Conservation (phyloP, 2,797 vertebrate genomes). For the Mycteria americana region DNA sequence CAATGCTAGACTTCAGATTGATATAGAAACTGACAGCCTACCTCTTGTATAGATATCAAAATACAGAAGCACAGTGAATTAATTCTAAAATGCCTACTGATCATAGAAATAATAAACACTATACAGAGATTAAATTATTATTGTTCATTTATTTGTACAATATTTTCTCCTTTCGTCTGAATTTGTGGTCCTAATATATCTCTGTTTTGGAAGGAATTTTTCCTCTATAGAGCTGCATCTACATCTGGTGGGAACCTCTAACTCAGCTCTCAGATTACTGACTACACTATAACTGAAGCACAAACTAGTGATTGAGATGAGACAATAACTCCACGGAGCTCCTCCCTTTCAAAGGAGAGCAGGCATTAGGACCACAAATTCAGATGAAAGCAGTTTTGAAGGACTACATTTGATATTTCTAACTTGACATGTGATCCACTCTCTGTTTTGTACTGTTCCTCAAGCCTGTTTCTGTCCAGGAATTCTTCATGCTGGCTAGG, state of each 20-base stretch:
- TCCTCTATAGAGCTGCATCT: background rate
- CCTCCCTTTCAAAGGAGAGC: background rate
- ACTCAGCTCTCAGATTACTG: background rate
- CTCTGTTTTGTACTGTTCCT: background rate
- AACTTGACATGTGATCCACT: background rate
- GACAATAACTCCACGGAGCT: background rate
- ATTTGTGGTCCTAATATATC: background rate
- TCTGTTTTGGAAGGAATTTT: background rate
- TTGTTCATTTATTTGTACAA: background rate
- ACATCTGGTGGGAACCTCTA: background rate
- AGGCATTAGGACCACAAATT: background rate
- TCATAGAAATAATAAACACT: background rate
- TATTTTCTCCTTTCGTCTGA: background rate
- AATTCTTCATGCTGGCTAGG: background rate
- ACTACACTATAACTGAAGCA: background rate
- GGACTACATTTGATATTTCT: background rate
- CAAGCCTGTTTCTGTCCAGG: background rate
- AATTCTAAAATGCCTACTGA: background rate
- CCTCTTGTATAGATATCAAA: background rate
- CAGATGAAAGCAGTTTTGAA: background rate
- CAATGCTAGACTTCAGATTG: background rate
- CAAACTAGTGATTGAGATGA: background rate
- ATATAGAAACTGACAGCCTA: background rate
- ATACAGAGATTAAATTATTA: background rate
- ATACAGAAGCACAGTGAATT: background rate